Base-by-base conservation (phyloP, 2,113 vertebrate genomes). In the Entomyzon cyanotis region DNA sequence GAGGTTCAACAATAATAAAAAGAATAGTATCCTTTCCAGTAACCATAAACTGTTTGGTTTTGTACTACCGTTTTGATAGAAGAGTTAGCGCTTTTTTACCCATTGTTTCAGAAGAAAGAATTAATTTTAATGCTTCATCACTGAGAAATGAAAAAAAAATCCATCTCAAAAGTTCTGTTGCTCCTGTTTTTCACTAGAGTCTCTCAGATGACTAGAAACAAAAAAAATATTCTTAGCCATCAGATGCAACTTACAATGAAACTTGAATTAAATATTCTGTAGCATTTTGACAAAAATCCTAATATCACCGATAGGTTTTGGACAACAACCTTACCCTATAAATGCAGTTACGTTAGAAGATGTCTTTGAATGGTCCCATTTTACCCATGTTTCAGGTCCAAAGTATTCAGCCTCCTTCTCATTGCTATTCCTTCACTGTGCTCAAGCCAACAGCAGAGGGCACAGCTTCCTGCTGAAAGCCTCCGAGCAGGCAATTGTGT, bases 391-490 rank as follows among this genome's bases (percentile, higher is more conserved):
- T 90, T 79, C 24, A 25, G 8, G 39, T 58, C 20, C 10, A 20
- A 78, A 59, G 6, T 22, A 23, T 9, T 37, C 28, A 16, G 37
- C 19, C 10, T 17, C n/a, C 33, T 70, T 58, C 27, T 28, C 41
- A 5, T 9, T 65, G 58, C 9, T n/a, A 0, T 37, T 80, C n/a
- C 35, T 67, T 75, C 93, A 76, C 44, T 69, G 64, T 46, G 31
- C 68, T 44, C 31, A 49, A 60, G 42, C 53, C 73, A 56, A 87
- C 96, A 96, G 90, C 92, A 97, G 96, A 93, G 96, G 96, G 96
- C 96, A 96, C 65, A 85, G 81, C 80, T 90, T 87, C 23, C 93
- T 64, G 7, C 47, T 21, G 46, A 91, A 95, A 92, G 15, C 7
- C 12, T 76, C 33, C 21, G 18, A 49, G 19, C 42, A 20, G 55